Conservation (phyloP, 2,797 vertebrate species). For the Darevskia mixta region DNA sequence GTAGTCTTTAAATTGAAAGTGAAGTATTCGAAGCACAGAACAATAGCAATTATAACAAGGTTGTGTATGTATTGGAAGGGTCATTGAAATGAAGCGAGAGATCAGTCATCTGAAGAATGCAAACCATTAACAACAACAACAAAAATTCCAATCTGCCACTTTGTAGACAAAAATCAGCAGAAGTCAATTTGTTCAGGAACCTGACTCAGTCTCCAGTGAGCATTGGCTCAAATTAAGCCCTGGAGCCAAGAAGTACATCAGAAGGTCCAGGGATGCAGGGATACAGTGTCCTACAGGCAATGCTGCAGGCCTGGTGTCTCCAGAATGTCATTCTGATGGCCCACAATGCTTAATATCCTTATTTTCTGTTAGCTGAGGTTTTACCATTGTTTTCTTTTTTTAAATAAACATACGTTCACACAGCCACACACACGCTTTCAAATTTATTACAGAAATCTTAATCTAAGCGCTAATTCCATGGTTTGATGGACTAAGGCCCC, state of each 20-base stretch:
- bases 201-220: neutral
- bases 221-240: constrained; percentile 41
- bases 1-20: neutral
- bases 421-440: neutral
- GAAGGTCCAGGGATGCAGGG: neutral
- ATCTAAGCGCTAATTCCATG: neutral
- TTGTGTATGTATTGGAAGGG: neutral
- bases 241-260: constrained; percentile 26
- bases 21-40: neutral
- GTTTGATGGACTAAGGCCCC: neutral
- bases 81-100: neutral
- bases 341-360: constrained; percentile 3
- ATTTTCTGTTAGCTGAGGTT: neutral
- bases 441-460: neutral
- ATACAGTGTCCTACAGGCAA: neutral
- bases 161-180: neutral
- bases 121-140: neutral
- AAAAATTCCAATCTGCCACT: neutral
- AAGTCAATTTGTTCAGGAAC: neutral
- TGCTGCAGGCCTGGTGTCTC: constrained; percentile 13
- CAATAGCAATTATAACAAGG: neutral
- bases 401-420: neutral
- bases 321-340: neutral
- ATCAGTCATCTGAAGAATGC: neutral
- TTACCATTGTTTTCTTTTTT: neutral